Conservation (phyloP, 2,888 invertebrate species). For the Chloroclysta siterata region DNA sequence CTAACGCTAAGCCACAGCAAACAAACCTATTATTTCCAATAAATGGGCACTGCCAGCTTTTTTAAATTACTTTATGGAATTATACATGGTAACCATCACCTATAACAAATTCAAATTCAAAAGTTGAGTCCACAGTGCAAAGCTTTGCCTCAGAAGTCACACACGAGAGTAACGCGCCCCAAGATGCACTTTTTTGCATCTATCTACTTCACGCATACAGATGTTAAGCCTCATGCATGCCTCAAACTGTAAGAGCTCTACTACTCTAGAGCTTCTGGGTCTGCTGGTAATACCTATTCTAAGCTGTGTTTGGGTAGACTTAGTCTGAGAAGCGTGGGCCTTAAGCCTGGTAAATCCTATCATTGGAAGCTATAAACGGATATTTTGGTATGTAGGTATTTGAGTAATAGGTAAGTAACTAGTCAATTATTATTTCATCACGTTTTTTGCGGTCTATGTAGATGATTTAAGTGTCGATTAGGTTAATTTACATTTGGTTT, state of each 20-base stretch:
- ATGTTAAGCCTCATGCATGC: too few species aligned
- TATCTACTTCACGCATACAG: too few species aligned
- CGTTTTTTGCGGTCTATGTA: conserved; percentile 13
- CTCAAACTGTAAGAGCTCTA: too few species aligned
- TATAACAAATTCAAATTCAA: too few species aligned
- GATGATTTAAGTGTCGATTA: conserved; percentile 19
- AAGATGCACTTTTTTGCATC: too few species aligned
- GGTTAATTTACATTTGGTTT: conserved; percentile 9
- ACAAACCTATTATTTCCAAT: too few species aligned
- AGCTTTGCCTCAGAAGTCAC: too few species aligned
- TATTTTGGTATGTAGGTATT: not conserved
- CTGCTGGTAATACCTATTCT: not conserved
- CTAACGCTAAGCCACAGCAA: not conserved
- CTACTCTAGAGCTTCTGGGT: too few species aligned
- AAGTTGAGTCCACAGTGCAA: too few species aligned
- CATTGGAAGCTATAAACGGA: not conserved
- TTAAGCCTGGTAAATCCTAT: not conserved
- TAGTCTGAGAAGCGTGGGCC: not conserved
- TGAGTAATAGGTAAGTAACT: not conserved
- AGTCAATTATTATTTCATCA: not conserved
- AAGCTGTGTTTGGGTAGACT: not conserved
- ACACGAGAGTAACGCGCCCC: too few species aligned
- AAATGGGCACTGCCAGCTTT: not conserved
- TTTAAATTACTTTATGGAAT: too few species aligned
- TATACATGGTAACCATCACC: too few species aligned